Percentiles rank a stretch among this genome's conserved stretches.
These are phyloP conservation scores for Gasterosteus nipponicus DNA, from an alignment of 2,113 vertebrate species.

Conservation along the genomic window DNA sequence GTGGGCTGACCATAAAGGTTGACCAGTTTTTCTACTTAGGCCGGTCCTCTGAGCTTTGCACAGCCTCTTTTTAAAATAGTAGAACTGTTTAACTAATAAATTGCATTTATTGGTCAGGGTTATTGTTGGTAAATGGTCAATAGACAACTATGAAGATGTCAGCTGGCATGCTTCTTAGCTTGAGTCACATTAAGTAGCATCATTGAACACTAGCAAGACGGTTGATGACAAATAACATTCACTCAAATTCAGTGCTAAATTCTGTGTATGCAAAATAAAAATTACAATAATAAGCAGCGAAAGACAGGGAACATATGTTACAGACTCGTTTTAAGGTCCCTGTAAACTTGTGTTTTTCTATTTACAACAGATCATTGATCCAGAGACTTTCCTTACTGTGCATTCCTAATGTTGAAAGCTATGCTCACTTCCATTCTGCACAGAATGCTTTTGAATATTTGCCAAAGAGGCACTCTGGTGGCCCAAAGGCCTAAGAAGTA, in stretches of 20 bases:
- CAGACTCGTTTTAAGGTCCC: neutral
- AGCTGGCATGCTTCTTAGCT: neutral
- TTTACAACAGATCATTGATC: neutral
- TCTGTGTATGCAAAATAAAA: too few relatives aligned
- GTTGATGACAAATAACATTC: neutral
- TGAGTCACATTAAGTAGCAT: neutral
- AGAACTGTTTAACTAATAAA: neutral
- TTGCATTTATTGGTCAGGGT: neutral
- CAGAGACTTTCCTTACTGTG: neutral
- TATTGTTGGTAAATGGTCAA: neutral
- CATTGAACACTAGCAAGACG: neutral
- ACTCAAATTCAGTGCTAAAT: neutral
- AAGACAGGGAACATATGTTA: neutral
- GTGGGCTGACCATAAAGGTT: neutral
- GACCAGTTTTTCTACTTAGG: neutral
- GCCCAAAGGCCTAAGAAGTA: neutral
- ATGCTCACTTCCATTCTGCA: neutral
- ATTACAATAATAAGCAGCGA: too few relatives aligned
- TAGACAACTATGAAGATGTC: too few relatives aligned
- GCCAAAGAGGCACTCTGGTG: neutral
- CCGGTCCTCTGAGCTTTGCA: neutral
- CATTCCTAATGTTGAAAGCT: neutral
- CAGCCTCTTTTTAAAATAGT: neutral
- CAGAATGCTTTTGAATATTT: neutral
- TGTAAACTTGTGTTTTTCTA: neutral